phyloP scores from a whole-genome alignment of 2,113 vertebrate species.

The Atlantisia rogersi region DNA sequence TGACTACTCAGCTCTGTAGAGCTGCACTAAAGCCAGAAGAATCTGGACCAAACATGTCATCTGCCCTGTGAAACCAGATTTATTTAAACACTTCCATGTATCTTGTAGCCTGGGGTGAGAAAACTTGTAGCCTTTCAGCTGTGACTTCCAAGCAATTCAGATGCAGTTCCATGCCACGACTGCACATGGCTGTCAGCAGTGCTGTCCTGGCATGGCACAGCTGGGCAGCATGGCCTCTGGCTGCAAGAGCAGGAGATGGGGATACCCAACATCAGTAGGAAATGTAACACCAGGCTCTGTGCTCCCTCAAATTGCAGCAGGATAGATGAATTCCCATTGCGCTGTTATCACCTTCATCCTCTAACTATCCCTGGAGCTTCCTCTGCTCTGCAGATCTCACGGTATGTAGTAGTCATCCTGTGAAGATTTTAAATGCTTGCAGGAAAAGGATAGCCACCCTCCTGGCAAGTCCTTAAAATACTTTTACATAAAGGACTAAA shows the following conservation, averaged over 20 bases:
- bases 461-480: not conserved
- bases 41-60: not conserved
- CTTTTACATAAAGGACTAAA: not conserved
- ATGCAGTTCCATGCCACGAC: not conserved
- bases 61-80: conserved; percentile 18
- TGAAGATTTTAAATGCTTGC: not conserved
- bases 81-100: not conserved
- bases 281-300: fast-evolving
- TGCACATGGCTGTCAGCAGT: not conserved
- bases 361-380: not conserved
- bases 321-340: not conserved
- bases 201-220: not conserved
- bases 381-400: not conserved
- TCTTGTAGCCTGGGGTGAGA: not conserved
- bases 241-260: not conserved
- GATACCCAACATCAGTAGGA: not conserved
- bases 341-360: not conserved
- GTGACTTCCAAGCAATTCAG: not conserved
- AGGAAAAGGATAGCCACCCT: not conserved
- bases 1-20: not conserved
- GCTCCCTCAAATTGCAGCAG: not conserved
- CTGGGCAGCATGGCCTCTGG: not conserved
- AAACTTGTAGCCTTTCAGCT: not conserved
- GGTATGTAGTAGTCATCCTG: not conserved
- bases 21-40: not conserved